Percentiles rank a stretch among this genome's conserved stretches.
Conservation (phyloP, 2,888 invertebrate species). For the Drosophila neonasuta region DNA sequence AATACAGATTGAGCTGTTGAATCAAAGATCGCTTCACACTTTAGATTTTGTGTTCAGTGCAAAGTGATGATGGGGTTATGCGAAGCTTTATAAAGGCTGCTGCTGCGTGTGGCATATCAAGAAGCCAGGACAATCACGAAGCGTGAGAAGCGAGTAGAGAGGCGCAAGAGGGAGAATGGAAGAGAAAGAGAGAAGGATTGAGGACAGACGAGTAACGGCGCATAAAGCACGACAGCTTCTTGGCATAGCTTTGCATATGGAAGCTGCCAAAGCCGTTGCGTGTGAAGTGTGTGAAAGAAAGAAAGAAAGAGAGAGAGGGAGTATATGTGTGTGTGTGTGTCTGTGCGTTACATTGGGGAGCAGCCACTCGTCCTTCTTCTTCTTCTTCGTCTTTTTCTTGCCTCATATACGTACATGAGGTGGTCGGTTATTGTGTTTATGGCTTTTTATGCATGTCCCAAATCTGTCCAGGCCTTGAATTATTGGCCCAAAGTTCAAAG, state of each 20-base stretch:
- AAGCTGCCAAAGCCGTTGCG: slow-evolving; percentile 30
- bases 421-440: slow-evolving; percentile 65
- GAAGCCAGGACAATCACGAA: slow-evolving; percentile 8
- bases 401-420: background rate
- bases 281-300: slow-evolving; percentile 16
- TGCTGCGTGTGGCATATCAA: slow-evolving; percentile 56
- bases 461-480: slow-evolving; percentile 61
- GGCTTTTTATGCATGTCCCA: slow-evolving; percentile 60
- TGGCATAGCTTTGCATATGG: slow-evolving; percentile 57
- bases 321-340: background rate
- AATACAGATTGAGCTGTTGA: no score
- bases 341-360: slow-evolving; percentile 10
- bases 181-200: no score
- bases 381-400: no score
- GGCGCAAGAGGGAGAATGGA: slow-evolving; percentile 17
- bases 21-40: no score
- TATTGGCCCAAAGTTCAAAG: slow-evolving; percentile 70
- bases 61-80: slow-evolving; percentile 40
- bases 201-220: slow-evolving; percentile 34
- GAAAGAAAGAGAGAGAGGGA: slow-evolving; percentile 14
- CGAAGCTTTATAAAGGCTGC: slow-evolving; percentile 49
- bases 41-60: slow-evolving; percentile 32
- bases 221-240: slow-evolving; percentile 54
- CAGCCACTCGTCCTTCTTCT: background rate
- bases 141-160: background rate